Percentiles rank a stretch among this genome's conserved stretches.
Evolutionary conservation across 1,140 invertebrate genomes (phyloP).

Genomic region (Pseudomyrmex flavicornis): DNA sequence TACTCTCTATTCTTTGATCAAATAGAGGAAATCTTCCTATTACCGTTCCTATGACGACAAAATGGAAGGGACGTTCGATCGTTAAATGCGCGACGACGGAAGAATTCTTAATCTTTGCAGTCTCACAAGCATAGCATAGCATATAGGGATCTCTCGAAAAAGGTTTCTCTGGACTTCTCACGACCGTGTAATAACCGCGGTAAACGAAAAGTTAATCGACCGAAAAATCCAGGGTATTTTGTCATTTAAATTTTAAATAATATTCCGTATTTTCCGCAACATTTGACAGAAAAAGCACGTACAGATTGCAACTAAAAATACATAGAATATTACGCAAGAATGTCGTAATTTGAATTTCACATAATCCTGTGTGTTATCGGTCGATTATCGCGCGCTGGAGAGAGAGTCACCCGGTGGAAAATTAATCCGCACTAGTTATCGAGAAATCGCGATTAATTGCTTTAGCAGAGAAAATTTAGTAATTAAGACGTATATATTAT

Average conservation of each 20-base stretch:
- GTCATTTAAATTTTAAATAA: not conserved
- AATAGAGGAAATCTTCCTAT: constrained; percentile 1
- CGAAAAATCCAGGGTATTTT: not conserved
- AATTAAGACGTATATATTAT: constrained; percentile 23
- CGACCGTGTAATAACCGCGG: not conserved
- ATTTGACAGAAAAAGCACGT: not conserved
- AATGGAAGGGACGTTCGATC: constrained; percentile 53
- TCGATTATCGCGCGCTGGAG: constrained; percentile 1
- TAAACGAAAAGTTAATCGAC: not conserved
- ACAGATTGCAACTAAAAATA: not conserved
- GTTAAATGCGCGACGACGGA: not conserved
- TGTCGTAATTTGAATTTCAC: constrained; percentile 25
- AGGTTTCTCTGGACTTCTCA: not conserved
- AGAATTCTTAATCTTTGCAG: constrained; percentile 31
- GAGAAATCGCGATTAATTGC: constrained; percentile 33
- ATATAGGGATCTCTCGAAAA: not conserved
- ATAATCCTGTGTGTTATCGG: not conserved
- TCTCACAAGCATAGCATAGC: not conserved
- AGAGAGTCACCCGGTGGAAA: constrained; percentile 17
- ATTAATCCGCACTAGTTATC: constrained; percentile 47
- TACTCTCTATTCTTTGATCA: constrained; percentile 1
- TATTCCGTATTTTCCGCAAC: not conserved
- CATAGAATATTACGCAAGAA: not conserved
- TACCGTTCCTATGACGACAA: constrained; percentile 57
- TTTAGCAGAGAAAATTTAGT: constrained; percentile 16